phyloP scores from a whole-genome alignment of 2,888 invertebrate genomes.

The Timema cristinae region DNA sequence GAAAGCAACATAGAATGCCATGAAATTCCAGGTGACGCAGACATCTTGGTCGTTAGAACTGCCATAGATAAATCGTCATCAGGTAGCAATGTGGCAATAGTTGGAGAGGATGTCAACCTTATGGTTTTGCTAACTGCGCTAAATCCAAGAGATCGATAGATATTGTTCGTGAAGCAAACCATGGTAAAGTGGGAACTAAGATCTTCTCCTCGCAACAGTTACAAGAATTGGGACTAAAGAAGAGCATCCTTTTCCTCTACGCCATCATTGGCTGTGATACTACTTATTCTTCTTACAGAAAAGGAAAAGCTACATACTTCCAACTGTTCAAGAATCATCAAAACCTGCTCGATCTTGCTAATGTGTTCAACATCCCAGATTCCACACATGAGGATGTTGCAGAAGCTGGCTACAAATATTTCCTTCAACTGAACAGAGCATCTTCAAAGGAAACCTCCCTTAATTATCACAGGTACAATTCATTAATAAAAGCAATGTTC shows the following conservation, averaged over 20 bases:
- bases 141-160: neutral
- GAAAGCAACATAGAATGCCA: neutral
- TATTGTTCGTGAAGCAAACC: neutral
- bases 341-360: neutral
- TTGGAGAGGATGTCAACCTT: constrained; percentile 1
- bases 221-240: neutral
- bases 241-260: neutral
- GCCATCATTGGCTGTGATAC: constrained; percentile 2
- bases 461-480: constrained; percentile 10
- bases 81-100: neutral
- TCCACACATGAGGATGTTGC: neutral
- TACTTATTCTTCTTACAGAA: constrained; percentile 1
- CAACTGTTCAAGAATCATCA: constrained; percentile 4
- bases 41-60: neutral
- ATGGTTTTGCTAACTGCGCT: constrained; percentile 5
- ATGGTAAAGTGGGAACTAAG: constrained; percentile 2
- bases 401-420: constrained; percentile 8
- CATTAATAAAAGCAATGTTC: neutral
- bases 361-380: constrained; percentile 1
- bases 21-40: neutral
- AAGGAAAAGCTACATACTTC: neutral
- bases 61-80: constrained; percentile 1
- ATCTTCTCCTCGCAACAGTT: constrained; percentile 1
- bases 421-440: constrained; percentile 2
- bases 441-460: constrained; percentile 2